Conservation (phyloP, 2,797 vertebrate genomes). For the Philypnodon macrostomus region DNA sequence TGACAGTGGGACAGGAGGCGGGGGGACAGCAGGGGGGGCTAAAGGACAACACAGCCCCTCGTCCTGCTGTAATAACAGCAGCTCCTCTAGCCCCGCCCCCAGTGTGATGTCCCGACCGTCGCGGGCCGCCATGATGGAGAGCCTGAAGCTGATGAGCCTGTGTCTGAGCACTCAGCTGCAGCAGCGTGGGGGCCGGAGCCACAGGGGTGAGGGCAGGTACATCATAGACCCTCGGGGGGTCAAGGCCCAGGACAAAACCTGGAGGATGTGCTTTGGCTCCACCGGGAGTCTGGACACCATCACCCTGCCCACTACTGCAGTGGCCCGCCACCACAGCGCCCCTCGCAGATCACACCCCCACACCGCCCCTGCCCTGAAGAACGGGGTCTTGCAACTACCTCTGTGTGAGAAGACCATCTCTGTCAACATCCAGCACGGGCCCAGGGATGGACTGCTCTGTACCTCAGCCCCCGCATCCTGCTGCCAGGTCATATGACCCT, state of each 20-base stretch:
- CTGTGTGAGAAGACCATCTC: constrained; percentile 98
- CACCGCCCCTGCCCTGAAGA: constrained; percentile 80
- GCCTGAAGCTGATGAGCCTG: constrained; percentile 92
- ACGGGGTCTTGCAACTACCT: constrained; percentile 94
- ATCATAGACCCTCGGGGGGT: constrained; percentile 85
- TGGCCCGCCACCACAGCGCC: constrained; percentile 43
- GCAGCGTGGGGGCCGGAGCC: constrained; percentile 41
- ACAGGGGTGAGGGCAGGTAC: constrained; percentile 71
- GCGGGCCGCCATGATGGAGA: constrained; percentile 81
- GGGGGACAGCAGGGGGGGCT: constrained; percentile 40
- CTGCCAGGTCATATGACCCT: constrained; percentile 92
- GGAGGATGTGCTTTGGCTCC: constrained; percentile 93
- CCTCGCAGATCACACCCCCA: constrained; percentile 32
- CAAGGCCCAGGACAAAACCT: constrained; percentile 88
- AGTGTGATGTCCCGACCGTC: constrained; percentile 34
- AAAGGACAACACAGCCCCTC: constrained; percentile 85
- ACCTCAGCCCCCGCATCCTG: constrained; percentile 89
- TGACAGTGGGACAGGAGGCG: constrained; percentile 49
- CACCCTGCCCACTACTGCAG: constrained; percentile 57
- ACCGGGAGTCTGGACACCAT: constrained; percentile 73
- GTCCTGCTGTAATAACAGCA: constrained; percentile 77
- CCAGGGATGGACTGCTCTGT: constrained; percentile 90
- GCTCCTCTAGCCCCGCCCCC: constrained; percentile 54
- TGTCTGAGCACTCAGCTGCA: constrained; percentile 90
- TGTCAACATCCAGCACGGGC: constrained; percentile 92